These are phyloP conservation scores for Poecilia velifera DNA, from an alignment of 2,797 vertebrate species.

Conservation along the genomic window DNA sequence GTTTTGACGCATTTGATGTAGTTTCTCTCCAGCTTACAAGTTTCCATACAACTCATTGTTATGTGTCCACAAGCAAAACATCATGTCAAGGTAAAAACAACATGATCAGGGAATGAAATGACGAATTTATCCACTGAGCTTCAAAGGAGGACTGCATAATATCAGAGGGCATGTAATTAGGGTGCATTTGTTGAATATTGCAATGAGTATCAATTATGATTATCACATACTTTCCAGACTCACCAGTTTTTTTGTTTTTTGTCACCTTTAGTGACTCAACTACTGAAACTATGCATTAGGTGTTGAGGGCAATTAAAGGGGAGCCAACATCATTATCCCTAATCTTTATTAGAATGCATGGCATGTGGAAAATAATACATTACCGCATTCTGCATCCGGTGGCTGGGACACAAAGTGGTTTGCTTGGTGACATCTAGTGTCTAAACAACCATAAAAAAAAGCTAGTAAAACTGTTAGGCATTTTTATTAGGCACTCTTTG, in stretches of 20 bases:
- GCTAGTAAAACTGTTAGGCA: no score
- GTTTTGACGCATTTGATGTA: conserved; percentile 20
- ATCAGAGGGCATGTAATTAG: background rate
- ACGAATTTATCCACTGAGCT: conserved; percentile 13
- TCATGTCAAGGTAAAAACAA: background rate
- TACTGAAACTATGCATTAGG: background rate
- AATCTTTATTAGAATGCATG: background rate
- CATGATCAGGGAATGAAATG: background rate
- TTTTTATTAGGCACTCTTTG: background rate
- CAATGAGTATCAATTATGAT: background rate
- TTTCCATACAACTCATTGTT: conserved; percentile 1
- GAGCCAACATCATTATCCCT: background rate
- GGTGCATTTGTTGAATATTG: background rate
- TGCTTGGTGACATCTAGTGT: background rate
- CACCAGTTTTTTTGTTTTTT: background rate
- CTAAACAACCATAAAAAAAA: no score
- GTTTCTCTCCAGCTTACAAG: conserved; percentile 17
- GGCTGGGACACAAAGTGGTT: background rate
- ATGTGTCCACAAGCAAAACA: conserved; percentile 4
- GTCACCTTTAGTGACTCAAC: background rate
- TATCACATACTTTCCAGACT: background rate
- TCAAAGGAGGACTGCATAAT: background rate
- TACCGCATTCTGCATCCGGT: background rate
- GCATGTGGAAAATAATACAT: background rate
- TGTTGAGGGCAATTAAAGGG: background rate